phyloP scores from a whole-genome alignment of 1,140 invertebrate species.

The Phymastichus coffea region DNA sequence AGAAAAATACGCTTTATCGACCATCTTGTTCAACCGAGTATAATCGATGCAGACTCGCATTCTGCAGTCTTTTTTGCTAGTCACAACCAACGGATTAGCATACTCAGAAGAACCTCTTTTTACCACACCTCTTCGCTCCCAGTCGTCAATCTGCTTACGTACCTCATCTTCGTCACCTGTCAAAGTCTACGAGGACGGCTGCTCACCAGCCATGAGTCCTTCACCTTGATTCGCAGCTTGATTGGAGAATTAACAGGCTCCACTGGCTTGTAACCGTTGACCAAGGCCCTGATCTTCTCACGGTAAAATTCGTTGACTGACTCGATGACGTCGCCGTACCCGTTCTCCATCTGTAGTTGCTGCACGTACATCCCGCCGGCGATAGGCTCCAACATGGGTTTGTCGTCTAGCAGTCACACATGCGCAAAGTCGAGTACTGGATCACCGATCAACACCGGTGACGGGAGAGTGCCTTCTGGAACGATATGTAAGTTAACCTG shows the following conservation, averaged over 20 bases:
- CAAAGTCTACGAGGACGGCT: slow-evolving; percentile 18
- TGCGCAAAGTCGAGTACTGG: slow-evolving; percentile 25
- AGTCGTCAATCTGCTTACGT: slow-evolving; percentile 10
- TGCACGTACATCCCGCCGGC: background rate
- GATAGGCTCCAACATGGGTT: background rate
- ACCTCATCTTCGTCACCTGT: slow-evolving; percentile 10
- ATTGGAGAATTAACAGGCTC: background rate
- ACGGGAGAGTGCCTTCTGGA: slow-evolving; percentile 4
- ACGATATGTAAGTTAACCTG: background rate
- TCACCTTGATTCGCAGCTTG: slow-evolving; percentile 2
- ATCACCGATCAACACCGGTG: slow-evolving; percentile 21
- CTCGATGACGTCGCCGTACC: background rate
- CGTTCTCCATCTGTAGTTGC: background rate
- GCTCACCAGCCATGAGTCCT: background rate
- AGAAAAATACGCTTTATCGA: background rate
- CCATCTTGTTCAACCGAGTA: background rate
- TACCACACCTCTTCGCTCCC: slow-evolving; percentile 6
- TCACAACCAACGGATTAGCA: background rate
- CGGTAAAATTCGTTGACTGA: background rate
- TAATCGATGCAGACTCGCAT: background rate
- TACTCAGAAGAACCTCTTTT: background rate
- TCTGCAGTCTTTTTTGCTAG: background rate
- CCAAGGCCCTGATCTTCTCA: background rate
- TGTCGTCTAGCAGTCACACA: background rate
- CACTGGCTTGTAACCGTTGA: background rate